Evolutionary conservation across 92 coral and sea anemone species (phyloP).

Genomic region (Paramuricea clavata): DNA sequence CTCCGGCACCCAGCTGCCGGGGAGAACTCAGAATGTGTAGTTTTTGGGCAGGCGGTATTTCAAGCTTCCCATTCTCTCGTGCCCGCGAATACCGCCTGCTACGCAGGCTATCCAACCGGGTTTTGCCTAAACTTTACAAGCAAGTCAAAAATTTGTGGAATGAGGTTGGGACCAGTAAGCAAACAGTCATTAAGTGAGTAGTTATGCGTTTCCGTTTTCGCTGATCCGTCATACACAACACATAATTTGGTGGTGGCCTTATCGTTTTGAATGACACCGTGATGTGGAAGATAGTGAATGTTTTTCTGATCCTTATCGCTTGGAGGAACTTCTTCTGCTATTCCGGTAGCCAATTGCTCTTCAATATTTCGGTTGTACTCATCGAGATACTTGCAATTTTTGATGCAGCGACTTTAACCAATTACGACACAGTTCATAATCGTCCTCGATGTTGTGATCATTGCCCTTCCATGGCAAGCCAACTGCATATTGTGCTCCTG

Average conservation of each 20-base stretch:
- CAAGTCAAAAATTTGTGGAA: constrained; percentile 60
- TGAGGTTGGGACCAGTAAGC: constrained; percentile 56
- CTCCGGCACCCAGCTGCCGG: too few relatives aligned
- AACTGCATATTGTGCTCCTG: background rate
- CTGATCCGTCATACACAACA: constrained; percentile 25
- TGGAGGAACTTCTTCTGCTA: background rate
- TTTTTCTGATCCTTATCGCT: background rate
- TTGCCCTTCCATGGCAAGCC: background rate
- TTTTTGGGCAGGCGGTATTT: too few relatives aligned
- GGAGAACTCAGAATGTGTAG: too few relatives aligned
- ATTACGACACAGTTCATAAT: constrained; percentile 15
- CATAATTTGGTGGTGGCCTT: constrained; percentile 16
- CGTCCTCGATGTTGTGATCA: background rate
- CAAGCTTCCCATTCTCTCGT: too few relatives aligned
- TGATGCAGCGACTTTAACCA: background rate
- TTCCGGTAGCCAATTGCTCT: background rate
- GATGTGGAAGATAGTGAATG: constrained; percentile 23
- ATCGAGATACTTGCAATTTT: background rate
- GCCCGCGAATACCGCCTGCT: too few relatives aligned
- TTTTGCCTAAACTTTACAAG: constrained; percentile 54
- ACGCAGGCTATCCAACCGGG: too few relatives aligned
- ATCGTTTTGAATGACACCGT: constrained; percentile 7
- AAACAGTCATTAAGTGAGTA: constrained; percentile 60
- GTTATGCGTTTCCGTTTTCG: constrained; percentile 20
- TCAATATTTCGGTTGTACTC: background rate